Evolutionary conservation across 2,888 invertebrate genomes (phyloP).

Genomic region (Cerastoderma edule): DNA sequence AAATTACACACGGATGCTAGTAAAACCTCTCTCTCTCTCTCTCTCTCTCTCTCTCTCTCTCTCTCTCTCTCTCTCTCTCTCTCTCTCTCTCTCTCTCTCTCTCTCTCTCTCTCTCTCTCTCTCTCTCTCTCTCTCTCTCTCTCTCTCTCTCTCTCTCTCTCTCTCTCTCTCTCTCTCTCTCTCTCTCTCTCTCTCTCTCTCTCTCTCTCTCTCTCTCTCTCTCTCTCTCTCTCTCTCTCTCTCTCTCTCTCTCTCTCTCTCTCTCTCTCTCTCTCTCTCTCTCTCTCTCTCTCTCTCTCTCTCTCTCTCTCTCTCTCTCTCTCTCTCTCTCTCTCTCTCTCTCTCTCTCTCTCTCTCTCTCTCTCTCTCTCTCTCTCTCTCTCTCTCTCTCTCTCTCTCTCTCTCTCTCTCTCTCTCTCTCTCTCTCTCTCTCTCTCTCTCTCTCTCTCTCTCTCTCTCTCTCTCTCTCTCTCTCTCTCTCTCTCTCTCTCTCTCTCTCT

Average conservation of each 20-base stretch:
- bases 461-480: no score
- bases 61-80: conserved; percentile 18
- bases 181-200: conserved; percentile 19
- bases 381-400: conserved; percentile 19
- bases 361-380: conserved; percentile 19
- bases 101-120: conserved; percentile 10
- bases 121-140: conserved; percentile 18
- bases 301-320: conserved; percentile 18
- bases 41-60: conserved; percentile 15
- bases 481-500: no score
- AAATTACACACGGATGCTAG: no score
- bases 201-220: conserved; percentile 19
- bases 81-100: conserved; percentile 10
- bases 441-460: no score
- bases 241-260: conserved; percentile 16
- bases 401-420: conserved; percentile 14
- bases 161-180: conserved; percentile 18
- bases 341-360: conserved; percentile 19
- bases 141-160: conserved; percentile 11
- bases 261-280: conserved; percentile 18
- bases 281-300: conserved; percentile 18
- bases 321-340: conserved; percentile 19
- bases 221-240: conserved; percentile 18
- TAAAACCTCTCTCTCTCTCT: conserved; percentile 14
- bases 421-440: conserved; percentile 12